Evolutionary conservation across 1,140 invertebrate genomes (phyloP), one percentile per base, ranked within the genome.

Genomic region (Hirudo medicinalis): DNA sequence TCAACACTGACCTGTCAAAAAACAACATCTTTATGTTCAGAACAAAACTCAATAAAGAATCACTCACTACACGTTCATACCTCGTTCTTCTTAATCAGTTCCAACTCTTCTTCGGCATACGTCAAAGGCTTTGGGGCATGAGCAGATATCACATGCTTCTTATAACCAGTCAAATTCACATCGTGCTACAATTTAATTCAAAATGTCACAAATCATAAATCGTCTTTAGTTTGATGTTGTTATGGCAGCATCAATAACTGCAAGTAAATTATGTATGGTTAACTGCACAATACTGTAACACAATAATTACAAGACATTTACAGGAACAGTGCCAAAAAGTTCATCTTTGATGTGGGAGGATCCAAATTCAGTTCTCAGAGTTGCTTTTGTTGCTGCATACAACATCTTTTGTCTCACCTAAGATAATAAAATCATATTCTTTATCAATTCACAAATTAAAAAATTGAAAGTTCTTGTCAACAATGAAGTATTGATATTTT

Each of bases 381-480:
- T 99, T 3, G 96, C 92, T 84, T 97, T 94, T 0, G 96, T 99
- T 0, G 94, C 97, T 0, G 96, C 96, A 81, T 97, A 97, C 49
- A 99, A 85, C 96, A 99, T 99, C 84, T 99, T 99, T 78, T 97
- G 89, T 73, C 94, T 85, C 17, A 83, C 77, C 79, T 82, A 49
- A 5, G 3, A 49, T 15, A 49, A 49, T 49, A 49, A 11, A 11
- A 49, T 15, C 43, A 49, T 49, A 49, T 49, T 49, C 11, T 49
- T 49, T 49, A 49, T 49, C 15, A 17, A 49, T 49, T 49, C 43
- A 49, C 43, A 49, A 15, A 49, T 17, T 49, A 49, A 17, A 40
- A 49, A 49, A 49, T 15, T 49, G 11, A 49, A 49, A 5, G 4
- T 49, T 49, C 1, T 49, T 17, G 15, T 15, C 9, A 0, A 49